Base-by-base conservation (phyloP, 2,797 vertebrate species). In the Syndactyla subalaris region DNA sequence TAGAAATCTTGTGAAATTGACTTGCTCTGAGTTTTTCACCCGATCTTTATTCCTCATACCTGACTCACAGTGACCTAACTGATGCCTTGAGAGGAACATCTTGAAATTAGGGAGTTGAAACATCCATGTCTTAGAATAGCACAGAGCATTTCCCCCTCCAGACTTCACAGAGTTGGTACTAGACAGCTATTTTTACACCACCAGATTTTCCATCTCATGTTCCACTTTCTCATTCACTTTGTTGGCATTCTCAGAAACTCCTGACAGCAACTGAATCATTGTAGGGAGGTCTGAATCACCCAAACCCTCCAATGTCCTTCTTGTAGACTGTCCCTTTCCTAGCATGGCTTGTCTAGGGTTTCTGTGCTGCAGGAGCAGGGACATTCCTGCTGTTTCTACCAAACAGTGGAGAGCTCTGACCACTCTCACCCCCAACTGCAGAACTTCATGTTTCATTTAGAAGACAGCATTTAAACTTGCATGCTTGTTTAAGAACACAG, bases 141-240 rank as follows among this genome's bases (percentile, higher is more conserved):
- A 59, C 0, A 0, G 54, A 57, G 20, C 39, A 62, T 80, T 89
- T 93, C 94, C 93, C 79, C 39, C 58, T 84, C 36, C 54, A 93
- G 85, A 39, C 46, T 92, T 62, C 19, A 46, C 84, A 91, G 84
- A 70, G 72, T 4, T 91, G 7, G 3, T 58, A 88, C 1, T 2
- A 85, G 78, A 81, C 46, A 78, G 70, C 71, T 95, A 94, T 93
- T 92, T 93, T 95, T 91, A 72, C 29, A 43, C 26, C 23, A 38
- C 19, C 61, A 58, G 58, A 67, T 77, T 72, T 91, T n/a, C 70
- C 68, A 88, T 58, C 79, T 95, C 79, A 29, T 84, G 27, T 63
- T 88, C 39, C 27, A 14, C 19, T 70, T 78, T 88, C 49, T 89
- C 45, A 61, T 49, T 29, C 38, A 45, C 39, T 55, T 70, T 85